Percentiles rank a stretch among this genome's conserved stretches.
Evolutionary conservation across 2,113 vertebrate genomes (phyloP).

Genomic region (Megatriorchis doriae): DNA sequence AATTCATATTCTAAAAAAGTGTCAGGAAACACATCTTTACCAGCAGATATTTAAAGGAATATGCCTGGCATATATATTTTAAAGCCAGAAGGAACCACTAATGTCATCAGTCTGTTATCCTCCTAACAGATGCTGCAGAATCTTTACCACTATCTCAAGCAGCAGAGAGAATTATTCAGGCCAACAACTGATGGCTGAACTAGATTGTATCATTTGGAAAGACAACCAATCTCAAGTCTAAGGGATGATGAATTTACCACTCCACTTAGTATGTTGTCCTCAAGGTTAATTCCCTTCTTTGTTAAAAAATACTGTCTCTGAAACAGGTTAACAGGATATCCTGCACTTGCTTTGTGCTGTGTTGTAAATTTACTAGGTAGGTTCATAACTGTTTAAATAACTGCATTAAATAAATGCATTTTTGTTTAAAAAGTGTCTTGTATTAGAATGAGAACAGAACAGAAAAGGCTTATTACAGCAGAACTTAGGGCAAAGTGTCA

Average conservation of each 20-base stretch:
- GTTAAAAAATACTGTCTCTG: neutral
- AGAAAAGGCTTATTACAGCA: neutral
- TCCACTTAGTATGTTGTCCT: neutral
- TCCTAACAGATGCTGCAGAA: neutral
- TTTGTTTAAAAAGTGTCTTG: neutral
- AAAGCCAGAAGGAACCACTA: neutral
- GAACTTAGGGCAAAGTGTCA: neutral
- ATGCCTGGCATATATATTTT: neutral
- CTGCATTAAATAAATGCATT: neutral
- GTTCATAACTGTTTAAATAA: neutral
- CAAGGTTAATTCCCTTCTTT: neutral
- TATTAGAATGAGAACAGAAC: neutral
- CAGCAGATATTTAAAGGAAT: conserved; percentile 3
- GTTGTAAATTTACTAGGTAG: neutral
- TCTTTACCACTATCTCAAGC: neutral
- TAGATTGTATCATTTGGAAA: neutral
- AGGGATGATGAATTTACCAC: neutral
- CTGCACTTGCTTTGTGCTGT: neutral
- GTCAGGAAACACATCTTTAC: neutral
- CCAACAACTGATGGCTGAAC: neutral
- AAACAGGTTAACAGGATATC: neutral
- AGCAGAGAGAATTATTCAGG: neutral
- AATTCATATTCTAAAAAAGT: neutral
- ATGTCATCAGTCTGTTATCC: neutral
- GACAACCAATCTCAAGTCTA: neutral